Percentiles rank a stretch among this genome's conserved stretches.
Conservation (phyloP, 1,140 invertebrate genomes). For the Drosophila suzukii region DNA sequence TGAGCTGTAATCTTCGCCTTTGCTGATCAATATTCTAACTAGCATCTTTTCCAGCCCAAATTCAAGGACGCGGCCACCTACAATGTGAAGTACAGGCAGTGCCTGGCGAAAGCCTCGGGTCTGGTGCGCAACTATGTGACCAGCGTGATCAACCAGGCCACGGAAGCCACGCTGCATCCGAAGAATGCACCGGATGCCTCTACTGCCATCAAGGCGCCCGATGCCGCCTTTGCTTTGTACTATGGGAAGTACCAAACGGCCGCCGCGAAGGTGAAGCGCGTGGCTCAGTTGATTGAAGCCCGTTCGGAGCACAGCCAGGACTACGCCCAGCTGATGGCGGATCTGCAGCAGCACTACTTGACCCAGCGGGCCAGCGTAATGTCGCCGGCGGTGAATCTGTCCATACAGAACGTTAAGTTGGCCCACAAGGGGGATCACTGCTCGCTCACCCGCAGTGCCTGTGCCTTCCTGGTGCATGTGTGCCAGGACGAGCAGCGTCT, state of each 20-base stretch:
- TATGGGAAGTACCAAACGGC: conserved; percentile 97
- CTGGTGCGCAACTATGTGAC: conserved; percentile 91
- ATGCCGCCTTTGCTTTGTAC: conserved; percentile 94
- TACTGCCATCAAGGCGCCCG: conserved; percentile 82
- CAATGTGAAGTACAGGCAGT: conserved; percentile 91
- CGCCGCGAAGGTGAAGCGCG: conserved; percentile 91
- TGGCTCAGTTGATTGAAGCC: conserved; percentile 93
- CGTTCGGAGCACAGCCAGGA: conserved; percentile 87
- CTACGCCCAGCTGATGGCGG: conserved; percentile 91
- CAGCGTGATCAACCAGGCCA: conserved; percentile 90
- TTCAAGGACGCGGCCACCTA: conserved; percentile 91
- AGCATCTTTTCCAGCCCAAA: conserved; percentile 85
- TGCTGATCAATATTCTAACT: neutral
- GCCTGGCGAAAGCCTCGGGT: conserved; percentile 91
- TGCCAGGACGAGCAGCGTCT: conserved; percentile 96
- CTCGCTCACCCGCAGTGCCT: conserved; percentile 93
- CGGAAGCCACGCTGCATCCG: conserved; percentile 88
- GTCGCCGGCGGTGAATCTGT: conserved; percentile 89
- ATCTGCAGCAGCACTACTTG: conserved; percentile 95
- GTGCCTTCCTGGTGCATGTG: conserved; percentile 95
- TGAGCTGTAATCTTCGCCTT: conserved; percentile 85
- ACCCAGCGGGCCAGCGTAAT: conserved; percentile 88
- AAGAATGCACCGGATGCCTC: conserved; percentile 51
- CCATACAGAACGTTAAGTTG: conserved; percentile 89
- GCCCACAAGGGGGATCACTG: conserved; percentile 94